These are phyloP conservation scores for Pelobates cultripes DNA, from an alignment of 2,797 vertebrate genomes.

Conservation along the genomic window DNA sequence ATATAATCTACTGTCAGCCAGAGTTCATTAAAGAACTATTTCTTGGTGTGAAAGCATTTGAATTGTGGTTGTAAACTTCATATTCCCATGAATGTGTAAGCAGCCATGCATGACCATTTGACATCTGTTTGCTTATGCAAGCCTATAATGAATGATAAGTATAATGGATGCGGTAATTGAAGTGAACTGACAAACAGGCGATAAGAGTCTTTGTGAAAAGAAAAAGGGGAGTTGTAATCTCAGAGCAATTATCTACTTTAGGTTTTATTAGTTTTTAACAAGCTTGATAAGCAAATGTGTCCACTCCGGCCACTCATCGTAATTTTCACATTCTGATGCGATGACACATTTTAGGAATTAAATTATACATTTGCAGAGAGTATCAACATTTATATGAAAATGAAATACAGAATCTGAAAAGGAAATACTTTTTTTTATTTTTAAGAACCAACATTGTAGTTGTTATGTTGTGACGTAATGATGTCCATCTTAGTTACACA, in stretches of 20 bases:
- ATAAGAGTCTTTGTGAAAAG: conserved; percentile 30
- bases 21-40: neutral
- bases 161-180: conserved; percentile 28
- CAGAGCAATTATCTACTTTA: conserved; percentile 41
- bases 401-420: neutral
- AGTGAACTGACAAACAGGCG: conserved; percentile 33
- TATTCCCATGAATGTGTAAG: conserved; percentile 10
- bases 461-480: neutral
- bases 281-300: conserved; percentile 41
- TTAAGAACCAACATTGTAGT: neutral
- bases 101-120: conserved; percentile 5
- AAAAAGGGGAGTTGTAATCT: conserved; percentile 37
- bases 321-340: neutral
- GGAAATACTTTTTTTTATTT: neutral
- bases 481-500: too few species aligned
- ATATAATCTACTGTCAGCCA: neutral
- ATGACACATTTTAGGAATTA: neutral
- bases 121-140: conserved; percentile 27
- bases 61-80: neutral
- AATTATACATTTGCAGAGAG: neutral
- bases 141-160: conserved; percentile 15
- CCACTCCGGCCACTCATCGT: conserved; percentile 19
- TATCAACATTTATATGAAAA: too few species aligned
- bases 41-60: neutral
- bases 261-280: conserved; percentile 47